Conservation (phyloP, 2,888 invertebrate species). For the Empis stercorea region DNA sequence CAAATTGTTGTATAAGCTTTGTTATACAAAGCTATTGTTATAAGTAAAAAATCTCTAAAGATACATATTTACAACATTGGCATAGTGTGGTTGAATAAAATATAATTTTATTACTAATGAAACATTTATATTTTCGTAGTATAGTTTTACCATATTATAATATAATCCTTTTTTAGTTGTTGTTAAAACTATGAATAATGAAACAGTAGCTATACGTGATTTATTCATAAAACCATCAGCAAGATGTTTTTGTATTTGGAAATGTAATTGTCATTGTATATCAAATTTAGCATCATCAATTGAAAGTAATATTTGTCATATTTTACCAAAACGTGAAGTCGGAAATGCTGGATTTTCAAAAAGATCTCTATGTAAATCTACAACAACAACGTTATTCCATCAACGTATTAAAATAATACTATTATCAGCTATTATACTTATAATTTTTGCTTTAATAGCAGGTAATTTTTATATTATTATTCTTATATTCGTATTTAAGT, state of each 20-base stretch:
- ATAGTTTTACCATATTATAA: too few species aligned
- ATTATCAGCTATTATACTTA: not conserved
- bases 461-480: not conserved
- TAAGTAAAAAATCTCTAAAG: too few species aligned
- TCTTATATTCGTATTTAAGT: not conserved
- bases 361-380: too few species aligned
- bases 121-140: too few species aligned
- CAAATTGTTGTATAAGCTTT: too few species aligned
- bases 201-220: conserved; percentile 17
- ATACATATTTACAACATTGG: too few species aligned
- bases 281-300: conserved; percentile 19
- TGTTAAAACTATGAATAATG: conserved; percentile 13
- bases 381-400: too few species aligned
- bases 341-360: conserved; percentile 20
- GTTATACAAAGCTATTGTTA: too few species aligned
- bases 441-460: not conserved
- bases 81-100: too few species aligned
- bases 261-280: conserved; percentile 27
- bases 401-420: too few species aligned
- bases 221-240: conserved; percentile 20
- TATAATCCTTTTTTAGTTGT: conserved; percentile 10
- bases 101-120: too few species aligned
- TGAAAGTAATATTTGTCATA: conserved; percentile 20
- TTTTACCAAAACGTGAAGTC: conserved; percentile 14
- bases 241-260: conserved; percentile 29